phyloP scores from a whole-genome alignment of 2,888 invertebrate genomes.

The Sisyra nigra region DNA sequence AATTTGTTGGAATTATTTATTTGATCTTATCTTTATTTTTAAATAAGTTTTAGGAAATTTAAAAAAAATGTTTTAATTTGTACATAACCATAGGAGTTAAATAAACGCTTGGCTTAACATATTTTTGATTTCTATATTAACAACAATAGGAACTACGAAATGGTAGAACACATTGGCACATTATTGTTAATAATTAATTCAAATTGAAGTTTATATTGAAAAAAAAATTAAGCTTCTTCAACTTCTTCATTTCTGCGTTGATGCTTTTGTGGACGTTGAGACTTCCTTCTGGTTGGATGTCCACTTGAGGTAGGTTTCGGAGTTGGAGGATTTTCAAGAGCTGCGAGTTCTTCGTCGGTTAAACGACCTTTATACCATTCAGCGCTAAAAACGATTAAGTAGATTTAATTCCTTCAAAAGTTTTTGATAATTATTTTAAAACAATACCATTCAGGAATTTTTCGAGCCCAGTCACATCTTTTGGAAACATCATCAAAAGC shows the following conservation, averaged over 20 bases:
- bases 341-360: constrained; percentile 63
- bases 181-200: too few relatives aligned
- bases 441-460: constrained; percentile 71
- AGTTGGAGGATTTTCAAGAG: constrained; percentile 63
- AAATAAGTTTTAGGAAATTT: too few relatives aligned
- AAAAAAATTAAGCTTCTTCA: constrained; percentile 12
- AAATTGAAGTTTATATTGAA: neutral
- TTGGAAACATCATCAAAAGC: constrained; percentile 70
- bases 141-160: too few relatives aligned
- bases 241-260: constrained; percentile 11
- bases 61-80: too few relatives aligned
- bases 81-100: too few relatives aligned
- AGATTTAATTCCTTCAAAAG: neutral
- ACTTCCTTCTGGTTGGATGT: constrained; percentile 29
- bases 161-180: too few relatives aligned
- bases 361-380: constrained; percentile 81
- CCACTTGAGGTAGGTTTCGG: constrained; percentile 39
- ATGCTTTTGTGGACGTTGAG: constrained; percentile 23
- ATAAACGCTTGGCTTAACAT: too few relatives aligned
- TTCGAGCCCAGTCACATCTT: constrained; percentile 73
- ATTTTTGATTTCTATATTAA: too few relatives aligned
- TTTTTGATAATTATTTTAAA: neutral
- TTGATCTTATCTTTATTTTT: too few relatives aligned
- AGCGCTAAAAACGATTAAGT: constrained; percentile 34
- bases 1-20: too few relatives aligned